These are phyloP conservation scores for Pagrus major DNA, from an alignment of 2,113 vertebrate species.

Conservation along the genomic window DNA sequence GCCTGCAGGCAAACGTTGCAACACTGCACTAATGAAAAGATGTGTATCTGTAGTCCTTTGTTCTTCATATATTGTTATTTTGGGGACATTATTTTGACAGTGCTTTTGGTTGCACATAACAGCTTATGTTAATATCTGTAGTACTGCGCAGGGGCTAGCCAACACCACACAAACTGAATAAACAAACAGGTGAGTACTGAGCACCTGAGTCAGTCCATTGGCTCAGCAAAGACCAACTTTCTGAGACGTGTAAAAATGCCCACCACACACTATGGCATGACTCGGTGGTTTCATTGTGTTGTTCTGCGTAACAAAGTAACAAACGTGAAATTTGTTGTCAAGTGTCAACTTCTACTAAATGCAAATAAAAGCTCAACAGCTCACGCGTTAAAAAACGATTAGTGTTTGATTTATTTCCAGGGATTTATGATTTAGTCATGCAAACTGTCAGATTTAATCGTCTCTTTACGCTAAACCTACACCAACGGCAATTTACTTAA, in stretches of 20 bases:
- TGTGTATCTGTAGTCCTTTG: not conserved
- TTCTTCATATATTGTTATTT: no score
- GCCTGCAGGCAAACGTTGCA: slow-evolving; percentile 10
- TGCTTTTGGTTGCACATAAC: no score
- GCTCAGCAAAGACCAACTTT: not conserved
- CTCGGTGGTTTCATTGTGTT: not conserved
- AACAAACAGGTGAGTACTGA: not conserved
- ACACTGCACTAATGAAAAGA: not conserved
- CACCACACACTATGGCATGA: slow-evolving; percentile 3
- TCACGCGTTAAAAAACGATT: not conserved
- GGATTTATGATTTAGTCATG: not conserved
- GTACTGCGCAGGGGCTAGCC: not conserved
- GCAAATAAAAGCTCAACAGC: not conserved
- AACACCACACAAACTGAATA: not conserved
- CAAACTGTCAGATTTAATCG: slow-evolving; percentile 54
- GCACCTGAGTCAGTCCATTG: slow-evolving; percentile 6
- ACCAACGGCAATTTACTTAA: slow-evolving; percentile 22
- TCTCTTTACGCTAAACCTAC: not conserved
- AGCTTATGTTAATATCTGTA: not conserved
- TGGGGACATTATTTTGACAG: no score
- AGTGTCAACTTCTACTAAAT: not conserved
- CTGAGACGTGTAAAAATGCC: not conserved
- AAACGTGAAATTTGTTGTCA: not conserved
- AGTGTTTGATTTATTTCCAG: slow-evolving; percentile 14
- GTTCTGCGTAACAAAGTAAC: not conserved